A percentile compares a stretch with the other conserved stretches of the same genome.
These are phyloP conservation scores for Xestia c-nigrum DNA, from an alignment of 2,888 invertebrate species.

Conservation along the genomic window DNA sequence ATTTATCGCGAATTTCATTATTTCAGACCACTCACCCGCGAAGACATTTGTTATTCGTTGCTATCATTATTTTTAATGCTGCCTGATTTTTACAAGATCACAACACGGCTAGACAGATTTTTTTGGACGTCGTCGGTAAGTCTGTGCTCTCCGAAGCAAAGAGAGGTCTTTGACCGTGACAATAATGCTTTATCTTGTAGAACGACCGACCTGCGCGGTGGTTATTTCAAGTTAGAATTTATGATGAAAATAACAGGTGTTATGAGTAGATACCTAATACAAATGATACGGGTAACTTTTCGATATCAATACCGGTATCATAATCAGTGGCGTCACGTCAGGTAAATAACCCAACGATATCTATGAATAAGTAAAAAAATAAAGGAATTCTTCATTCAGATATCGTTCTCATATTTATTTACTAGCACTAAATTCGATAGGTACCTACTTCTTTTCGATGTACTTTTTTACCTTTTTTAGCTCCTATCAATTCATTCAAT, in stretches of 20 bases:
- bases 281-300: background rate
- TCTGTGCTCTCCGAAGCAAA: constrained; percentile 11
- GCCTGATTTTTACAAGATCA: constrained; percentile 3
- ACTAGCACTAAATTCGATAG: background rate
- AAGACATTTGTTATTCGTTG: background rate
- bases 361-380: background rate
- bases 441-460: background rate
- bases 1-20: too few species aligned
- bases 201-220: constrained; percentile 10
- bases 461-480: background rate
- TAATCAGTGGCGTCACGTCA: constrained; percentile 13
- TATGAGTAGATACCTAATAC: background rate
- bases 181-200: constrained; percentile 18
- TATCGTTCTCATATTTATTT: constrained; percentile 2
- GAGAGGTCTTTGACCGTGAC: constrained; percentile 41
- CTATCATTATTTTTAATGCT: constrained; percentile 16
- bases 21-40: constrained; percentile 20
- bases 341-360: constrained; percentile 34
- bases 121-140: background rate
- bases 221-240: background rate
- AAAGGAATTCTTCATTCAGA: constrained; percentile 4
- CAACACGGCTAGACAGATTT: constrained; percentile 5
- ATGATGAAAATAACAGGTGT: constrained; percentile 14
- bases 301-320: constrained; percentile 2
- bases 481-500: constrained; percentile 18